Conservation (phyloP, 2,888 invertebrate genomes). For the Hetaerina titia region DNA sequence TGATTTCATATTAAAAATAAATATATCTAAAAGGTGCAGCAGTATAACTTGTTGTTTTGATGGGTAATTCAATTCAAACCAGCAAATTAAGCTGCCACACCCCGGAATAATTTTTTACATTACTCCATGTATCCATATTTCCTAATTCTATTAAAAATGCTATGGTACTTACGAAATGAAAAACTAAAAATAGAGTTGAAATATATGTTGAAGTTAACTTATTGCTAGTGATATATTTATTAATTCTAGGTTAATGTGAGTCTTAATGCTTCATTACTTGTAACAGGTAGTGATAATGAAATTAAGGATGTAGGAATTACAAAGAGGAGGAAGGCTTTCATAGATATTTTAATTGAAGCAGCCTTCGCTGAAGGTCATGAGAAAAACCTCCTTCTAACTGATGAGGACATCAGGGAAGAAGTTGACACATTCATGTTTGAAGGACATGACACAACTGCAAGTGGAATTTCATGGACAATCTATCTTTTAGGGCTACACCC, state of each 20-base stretch:
- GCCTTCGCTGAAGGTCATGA: conserved; percentile 73
- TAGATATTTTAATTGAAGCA: conserved; percentile 78
- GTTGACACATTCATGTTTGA: conserved; percentile 73
- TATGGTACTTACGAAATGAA: too few species aligned
- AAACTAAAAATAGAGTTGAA: neutral
- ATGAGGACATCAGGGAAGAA: conserved; percentile 73
- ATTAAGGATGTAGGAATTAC: conserved; percentile 39
- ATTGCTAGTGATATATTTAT: too few species aligned
- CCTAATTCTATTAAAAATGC: too few species aligned
- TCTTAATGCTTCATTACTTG: too few species aligned
- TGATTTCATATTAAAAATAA: too few species aligned
- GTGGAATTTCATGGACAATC: conserved; percentile 79
- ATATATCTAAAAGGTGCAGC: too few species aligned
- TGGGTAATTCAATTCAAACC: too few species aligned
- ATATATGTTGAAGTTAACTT: neutral
- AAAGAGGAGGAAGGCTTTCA: conserved; percentile 77
- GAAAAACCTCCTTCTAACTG: conserved; percentile 69
- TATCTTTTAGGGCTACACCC: conserved; percentile 79
- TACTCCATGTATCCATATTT: too few species aligned
- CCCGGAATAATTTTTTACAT: too few species aligned
- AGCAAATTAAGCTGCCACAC: too few species aligned
- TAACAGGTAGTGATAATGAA: neutral
- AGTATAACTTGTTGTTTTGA: too few species aligned
- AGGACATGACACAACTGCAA: conserved; percentile 82
- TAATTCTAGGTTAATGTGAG: too few species aligned